A percentile compares a stretch with the other conserved stretches of the same genome.
Evolutionary conservation across 30 jellyfish, hydroid and myxozoan genomes (phyloP).

Genomic region (Aurelia sp.): DNA sequence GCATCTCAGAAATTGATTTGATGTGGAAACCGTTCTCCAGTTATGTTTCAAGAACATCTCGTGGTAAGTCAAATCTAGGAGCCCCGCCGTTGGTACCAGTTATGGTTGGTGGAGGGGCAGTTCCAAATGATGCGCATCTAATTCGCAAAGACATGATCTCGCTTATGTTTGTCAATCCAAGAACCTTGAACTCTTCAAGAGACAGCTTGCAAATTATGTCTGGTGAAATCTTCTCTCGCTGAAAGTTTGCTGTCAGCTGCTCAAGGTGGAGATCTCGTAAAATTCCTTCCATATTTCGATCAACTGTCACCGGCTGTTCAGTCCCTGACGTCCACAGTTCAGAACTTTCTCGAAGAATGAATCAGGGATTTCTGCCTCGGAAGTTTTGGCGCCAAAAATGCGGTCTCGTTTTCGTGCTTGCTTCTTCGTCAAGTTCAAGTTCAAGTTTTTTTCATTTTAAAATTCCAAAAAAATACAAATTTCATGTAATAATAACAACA

Average conservation of each 20-base stretch:
- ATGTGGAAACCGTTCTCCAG: constrained; percentile 45
- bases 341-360: too few species aligned
- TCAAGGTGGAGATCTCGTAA: constrained; percentile 11
- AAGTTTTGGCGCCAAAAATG: neutral
- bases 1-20: constrained; percentile 19
- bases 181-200: constrained; percentile 10
- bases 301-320: too few species aligned
- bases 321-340: too few species aligned
- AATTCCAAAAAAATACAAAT: too few species aligned
- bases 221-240: constrained; percentile 50
- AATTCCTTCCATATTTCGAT: neutral
- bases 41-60: constrained; percentile 14
- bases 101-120: constrained; percentile 2
- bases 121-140: constrained; percentile 22
- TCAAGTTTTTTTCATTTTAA: too few species aligned
- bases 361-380: neutral
- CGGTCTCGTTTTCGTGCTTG: neutral
- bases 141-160: constrained; percentile 40
- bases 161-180: constrained; percentile 39
- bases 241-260: constrained; percentile 22
- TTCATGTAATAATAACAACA: too few species aligned
- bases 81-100: constrained; percentile 55
- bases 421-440: too few species aligned
- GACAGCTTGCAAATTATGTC: constrained; percentile 64
- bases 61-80: constrained; percentile 49